A percentile compares a stretch with the other conserved stretches of the same genome.
Evolutionary conservation across 2,888 invertebrate genomes (phyloP).

Genomic region (Caenorhabditis drosophilae): DNA sequence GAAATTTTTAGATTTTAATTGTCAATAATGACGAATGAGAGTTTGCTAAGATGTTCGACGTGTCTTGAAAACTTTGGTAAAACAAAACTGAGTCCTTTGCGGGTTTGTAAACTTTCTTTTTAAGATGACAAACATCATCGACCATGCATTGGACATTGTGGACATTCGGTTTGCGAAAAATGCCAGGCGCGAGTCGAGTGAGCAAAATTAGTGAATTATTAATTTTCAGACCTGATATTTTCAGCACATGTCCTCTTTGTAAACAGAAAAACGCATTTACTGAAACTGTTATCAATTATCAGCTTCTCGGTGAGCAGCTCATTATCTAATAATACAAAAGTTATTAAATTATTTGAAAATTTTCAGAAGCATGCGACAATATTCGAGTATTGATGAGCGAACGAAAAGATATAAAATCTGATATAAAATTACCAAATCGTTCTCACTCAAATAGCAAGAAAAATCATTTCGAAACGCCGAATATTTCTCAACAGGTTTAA

Average conservation of each 20-base stretch:
- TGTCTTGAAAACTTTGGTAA: too few relatives aligned
- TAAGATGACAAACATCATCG: slow-evolving; percentile 34
- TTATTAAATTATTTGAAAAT: neutral
- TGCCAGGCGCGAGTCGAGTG: slow-evolving; percentile 37
- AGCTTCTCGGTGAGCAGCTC: slow-evolving; percentile 19
- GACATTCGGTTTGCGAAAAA: slow-evolving; percentile 36
- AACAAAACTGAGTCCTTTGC: too few relatives aligned
- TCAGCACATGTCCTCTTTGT: slow-evolving; percentile 32
- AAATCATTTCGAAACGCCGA: slow-evolving; percentile 19
- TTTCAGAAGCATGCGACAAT: slow-evolving; percentile 26
- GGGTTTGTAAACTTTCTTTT: neutral
- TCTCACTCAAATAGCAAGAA: slow-evolving; percentile 11
- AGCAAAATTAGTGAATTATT: neutral
- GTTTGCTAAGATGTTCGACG: too few relatives aligned
- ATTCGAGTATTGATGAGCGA: slow-evolving; percentile 24
- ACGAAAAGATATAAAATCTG: slow-evolving; percentile 4
- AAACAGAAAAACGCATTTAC: slow-evolving; percentile 40
- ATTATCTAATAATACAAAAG: neutral
- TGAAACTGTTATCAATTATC: slow-evolving; percentile 40
- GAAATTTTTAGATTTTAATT: too few relatives aligned
- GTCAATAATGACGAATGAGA: too few relatives aligned
- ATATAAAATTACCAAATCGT: slow-evolving; percentile 17
- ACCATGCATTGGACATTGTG: slow-evolving; percentile 40
- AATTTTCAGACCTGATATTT: neutral
- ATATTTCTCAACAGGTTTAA: slow-evolving; percentile 42